Percentiles rank a stretch among this genome's conserved stretches.
Evolutionary conservation across 2,797 vertebrate genomes (phyloP).

Genomic region (Fistularia commersonii): DNA sequence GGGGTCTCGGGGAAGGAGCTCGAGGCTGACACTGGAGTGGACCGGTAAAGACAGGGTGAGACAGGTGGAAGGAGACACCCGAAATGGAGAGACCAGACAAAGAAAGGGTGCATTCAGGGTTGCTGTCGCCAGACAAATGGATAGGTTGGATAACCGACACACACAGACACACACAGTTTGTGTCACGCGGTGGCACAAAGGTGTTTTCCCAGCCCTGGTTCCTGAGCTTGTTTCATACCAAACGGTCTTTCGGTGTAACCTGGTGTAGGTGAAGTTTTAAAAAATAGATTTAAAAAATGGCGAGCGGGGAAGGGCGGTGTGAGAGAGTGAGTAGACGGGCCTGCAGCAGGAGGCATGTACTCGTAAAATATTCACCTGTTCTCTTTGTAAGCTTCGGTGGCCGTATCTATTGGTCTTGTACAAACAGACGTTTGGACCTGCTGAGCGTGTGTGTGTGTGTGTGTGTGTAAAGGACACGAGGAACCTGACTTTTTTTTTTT

Average conservation of each 20-base stretch:
- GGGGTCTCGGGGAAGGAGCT: conserved; percentile 59
- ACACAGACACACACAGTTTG: no score
- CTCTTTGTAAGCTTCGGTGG: conserved; percentile 49
- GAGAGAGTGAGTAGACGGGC: conserved; percentile 12
- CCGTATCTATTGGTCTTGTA: conserved; percentile 34
- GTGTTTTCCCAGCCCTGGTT: no score
- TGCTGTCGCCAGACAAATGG: conserved; percentile 24
- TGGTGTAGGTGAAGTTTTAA: no score
- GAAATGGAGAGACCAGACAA: conserved; percentile 23
- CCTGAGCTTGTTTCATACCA: no score
- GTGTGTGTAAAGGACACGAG: background rate
- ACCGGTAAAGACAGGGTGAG: conserved; percentile 13
- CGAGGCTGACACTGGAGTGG: conserved; percentile 50
- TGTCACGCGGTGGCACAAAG: no score
- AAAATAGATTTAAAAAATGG: conserved; percentile 40
- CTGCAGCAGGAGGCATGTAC: conserved; percentile 52
- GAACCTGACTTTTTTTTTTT: no score
- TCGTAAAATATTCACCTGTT: conserved; percentile 71
- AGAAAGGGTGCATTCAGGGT: conserved; percentile 26
- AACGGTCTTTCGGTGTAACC: no score
- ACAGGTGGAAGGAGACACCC: conserved; percentile 11
- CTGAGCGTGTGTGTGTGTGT: conserved; percentile 14
- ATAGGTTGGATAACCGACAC: conserved; percentile 20
- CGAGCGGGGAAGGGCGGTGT: conserved; percentile 18
- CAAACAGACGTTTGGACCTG: conserved; percentile 30